A percentile compares a stretch with the other conserved stretches of the same genome.
Conservation (phyloP, 2,888 invertebrate genomes). For the Apomyelois bistriatella region DNA sequence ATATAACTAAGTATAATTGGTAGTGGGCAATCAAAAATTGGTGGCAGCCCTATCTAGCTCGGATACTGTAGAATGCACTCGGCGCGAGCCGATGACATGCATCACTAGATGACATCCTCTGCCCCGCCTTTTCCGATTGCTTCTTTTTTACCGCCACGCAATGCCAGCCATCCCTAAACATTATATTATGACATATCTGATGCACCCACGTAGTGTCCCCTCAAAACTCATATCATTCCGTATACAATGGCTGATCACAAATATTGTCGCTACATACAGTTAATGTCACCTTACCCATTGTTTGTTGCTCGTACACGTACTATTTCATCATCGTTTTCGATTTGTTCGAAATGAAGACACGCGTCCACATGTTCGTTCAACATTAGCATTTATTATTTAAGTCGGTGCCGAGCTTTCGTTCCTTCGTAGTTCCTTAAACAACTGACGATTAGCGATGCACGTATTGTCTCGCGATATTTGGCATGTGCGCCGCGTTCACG, state of each 20-base stretch:
- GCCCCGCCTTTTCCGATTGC: constrained; percentile 49
- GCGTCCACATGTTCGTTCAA: constrained; percentile 53
- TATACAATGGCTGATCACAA: constrained; percentile 32
- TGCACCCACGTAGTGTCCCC: constrained; percentile 32
- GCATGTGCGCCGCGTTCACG: constrained; percentile 64
- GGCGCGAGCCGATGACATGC: constrained; percentile 34
- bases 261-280: constrained; percentile 32
- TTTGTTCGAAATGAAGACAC: constrained; percentile 58
- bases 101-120: constrained; percentile 42
- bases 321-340: constrained; percentile 57
- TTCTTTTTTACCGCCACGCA: constrained; percentile 38
- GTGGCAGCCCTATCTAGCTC: no score
- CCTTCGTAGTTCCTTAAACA: constrained; percentile 55
- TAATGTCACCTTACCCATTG: constrained; percentile 56
- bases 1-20: no score
- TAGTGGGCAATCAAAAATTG: no score
- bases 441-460: constrained; percentile 62
- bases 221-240: constrained; percentile 36
- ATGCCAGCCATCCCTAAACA: constrained; percentile 24
- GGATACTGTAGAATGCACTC: constrained; percentile 24
- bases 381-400: constrained; percentile 53
- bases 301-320: constrained; percentile 49
- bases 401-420: constrained; percentile 56
- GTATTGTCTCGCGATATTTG: constrained; percentile 68
- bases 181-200: constrained; percentile 29